Base-by-base conservation (phyloP, 2,888 invertebrate species). In the Endomychus coccineus region DNA sequence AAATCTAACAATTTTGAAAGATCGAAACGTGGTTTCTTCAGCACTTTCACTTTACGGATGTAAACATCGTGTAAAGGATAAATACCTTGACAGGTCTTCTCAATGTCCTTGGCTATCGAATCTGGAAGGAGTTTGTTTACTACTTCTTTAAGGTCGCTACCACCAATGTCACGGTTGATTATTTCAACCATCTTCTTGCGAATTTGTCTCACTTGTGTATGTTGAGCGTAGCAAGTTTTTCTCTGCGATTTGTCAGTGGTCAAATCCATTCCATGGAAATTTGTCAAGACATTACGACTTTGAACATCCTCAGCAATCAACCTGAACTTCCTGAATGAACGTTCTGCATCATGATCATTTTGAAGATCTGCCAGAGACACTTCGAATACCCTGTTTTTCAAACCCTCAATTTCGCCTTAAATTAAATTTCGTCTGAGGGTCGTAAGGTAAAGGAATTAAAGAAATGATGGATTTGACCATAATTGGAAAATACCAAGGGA, bases 251-350 rank as follows among this genome's bases (percentile, higher is more conserved):
- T 97, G 67, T 98, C 98, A 40, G 96, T 95, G 51, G 98, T 98
- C 61, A 99, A 77, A 64, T 94, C 92, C 97, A 99, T 98, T 7
- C 98, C 98, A 59, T 98, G 96, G 79, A 98, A 99, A 68, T 98
- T 98, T 59, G 96, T 96, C 46, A 98, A 77, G 24, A 97, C 94
- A 71, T 94, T 90, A 52, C 87, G 80, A 10, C 88, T 90, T 70
- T 98, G 96, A 1, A 98, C 96, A 70, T 99, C 97, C 67, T 98
- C 98, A 43, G 92, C 91, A 51, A 98, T 89, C 38, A 98, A 75
- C 55, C 90, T 83, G 77, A 99, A 99, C 71, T 99, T 99, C 51
- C 96, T 83, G 83, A 91, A 98, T 49, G 95, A 92, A 61, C 94
- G 83, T 66, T 97, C 96, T 3, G 92, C 90, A 67, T 95, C 91